Evolutionary conservation across 1,140 invertebrate genomes (phyloP).

Genomic region (Himalopsyche phryganea): DNA sequence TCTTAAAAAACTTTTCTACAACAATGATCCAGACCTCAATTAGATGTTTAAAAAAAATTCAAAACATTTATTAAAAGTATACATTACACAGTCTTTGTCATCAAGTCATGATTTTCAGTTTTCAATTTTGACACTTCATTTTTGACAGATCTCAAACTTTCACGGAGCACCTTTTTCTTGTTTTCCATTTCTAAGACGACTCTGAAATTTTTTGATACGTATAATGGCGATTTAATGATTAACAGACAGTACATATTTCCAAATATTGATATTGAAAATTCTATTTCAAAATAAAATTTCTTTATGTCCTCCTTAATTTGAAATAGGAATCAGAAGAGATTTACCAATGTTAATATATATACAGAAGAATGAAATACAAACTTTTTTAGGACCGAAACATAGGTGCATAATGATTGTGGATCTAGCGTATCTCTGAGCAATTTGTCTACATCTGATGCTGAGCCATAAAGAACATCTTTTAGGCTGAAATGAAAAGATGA

Average conservation of each 20-base stretch:
- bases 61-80: too few relatives aligned
- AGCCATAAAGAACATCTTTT: slow-evolving; percentile 19
- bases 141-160: slow-evolving; percentile 12
- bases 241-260: too few relatives aligned
- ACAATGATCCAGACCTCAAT: too few relatives aligned
- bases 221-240: background rate
- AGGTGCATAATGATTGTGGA: slow-evolving; percentile 13
- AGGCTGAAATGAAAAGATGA: slow-evolving; percentile 15
- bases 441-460: slow-evolving; percentile 16
- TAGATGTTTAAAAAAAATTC: too few relatives aligned
- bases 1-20: too few relatives aligned
- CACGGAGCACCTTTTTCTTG: slow-evolving; percentile 25
- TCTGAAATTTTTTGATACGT: slow-evolving; percentile 8
- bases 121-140: slow-evolving; percentile 15
- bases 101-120: slow-evolving; percentile 11
- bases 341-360: too few relatives aligned
- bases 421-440: slow-evolving; percentile 19
- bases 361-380: slow-evolving; percentile 11
- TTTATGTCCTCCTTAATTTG: too few relatives aligned
- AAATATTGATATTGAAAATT: too few relatives aligned
- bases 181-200: slow-evolving; percentile 10
- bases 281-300: too few relatives aligned
- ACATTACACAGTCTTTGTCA: slow-evolving; percentile 14
- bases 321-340: too few relatives aligned
- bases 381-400: slow-evolving; percentile 25